phyloP scores from a whole-genome alignment of 1,140 invertebrate genomes.

The Centruroides vittatus region DNA sequence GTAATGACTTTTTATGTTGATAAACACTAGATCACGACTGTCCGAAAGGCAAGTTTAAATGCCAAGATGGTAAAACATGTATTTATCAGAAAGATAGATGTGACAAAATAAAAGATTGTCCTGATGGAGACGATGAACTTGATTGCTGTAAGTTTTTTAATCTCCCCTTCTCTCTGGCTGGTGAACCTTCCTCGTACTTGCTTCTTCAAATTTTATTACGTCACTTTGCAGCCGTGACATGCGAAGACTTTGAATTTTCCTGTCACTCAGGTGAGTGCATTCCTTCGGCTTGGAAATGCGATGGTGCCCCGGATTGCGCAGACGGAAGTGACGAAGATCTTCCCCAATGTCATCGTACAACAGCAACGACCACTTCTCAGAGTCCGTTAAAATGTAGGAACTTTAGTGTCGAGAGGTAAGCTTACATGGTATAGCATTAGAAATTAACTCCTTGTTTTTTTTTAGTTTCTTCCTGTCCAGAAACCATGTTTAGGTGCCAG shows the following conservation, averaged over 20 bases:
- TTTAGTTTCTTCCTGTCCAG: constrained; percentile 7
- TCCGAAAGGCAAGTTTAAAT: constrained; percentile 18
- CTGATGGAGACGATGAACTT: constrained; percentile 63
- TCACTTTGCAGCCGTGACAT: neutral
- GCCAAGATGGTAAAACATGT: constrained; percentile 21
- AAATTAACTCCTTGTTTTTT: constrained; percentile 36
- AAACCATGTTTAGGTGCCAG: constrained; percentile 42
- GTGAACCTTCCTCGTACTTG: no score
- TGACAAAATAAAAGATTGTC: constrained; percentile 63
- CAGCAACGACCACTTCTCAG: constrained; percentile 51
- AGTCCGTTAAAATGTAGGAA: constrained; percentile 67
- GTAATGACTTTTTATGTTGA: neutral
- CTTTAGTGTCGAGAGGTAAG: constrained; percentile 27
- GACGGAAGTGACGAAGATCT: constrained; percentile 32
- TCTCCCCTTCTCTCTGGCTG: no score
- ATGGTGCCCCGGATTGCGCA: constrained; percentile 38
- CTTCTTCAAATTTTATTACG: no score
- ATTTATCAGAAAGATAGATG: constrained; percentile 61
- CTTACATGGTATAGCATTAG: constrained; percentile 52
- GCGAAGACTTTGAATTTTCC: constrained; percentile 1
- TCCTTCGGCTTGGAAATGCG: constrained; percentile 24
- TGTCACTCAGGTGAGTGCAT: constrained; percentile 26
- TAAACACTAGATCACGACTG: neutral
- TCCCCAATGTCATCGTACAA: constrained; percentile 37
- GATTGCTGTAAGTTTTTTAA: constrained; percentile 22